Base-by-base conservation (phyloP, 2,888 invertebrate species). In the Andrena marginata region DNA sequence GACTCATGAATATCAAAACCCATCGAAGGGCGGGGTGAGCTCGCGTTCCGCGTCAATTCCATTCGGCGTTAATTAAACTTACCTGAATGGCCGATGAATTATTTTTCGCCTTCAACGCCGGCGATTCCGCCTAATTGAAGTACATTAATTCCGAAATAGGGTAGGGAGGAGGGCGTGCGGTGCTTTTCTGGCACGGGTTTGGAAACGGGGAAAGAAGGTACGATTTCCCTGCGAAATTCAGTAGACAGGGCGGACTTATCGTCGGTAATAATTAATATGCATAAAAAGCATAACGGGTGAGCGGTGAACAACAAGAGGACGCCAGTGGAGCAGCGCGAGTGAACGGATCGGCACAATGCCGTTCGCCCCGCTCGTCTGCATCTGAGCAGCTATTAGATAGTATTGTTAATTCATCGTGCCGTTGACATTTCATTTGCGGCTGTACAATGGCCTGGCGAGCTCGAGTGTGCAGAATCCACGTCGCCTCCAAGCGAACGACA, bases 321-420 rank as follows among this genome's bases (percentile, higher is more conserved):
- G 42, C 77, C 26, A 56, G 56, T 10, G 26, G 49, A 13, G 59
- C 31, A 7, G 64, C 72, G 79, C 80, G 83, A 81, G 80, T 82
- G 87, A 88, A 80, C 73, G 89, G 79, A 77, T 84, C 80, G 81
- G 83, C 75, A 90, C 90, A 90, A 89, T 89, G 86, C 81, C 54
- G 73, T 80, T 79, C 42, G 77, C 84, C 84, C 70, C 84, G 85
- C 83, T 88, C 82, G 87, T 89, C 91, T 90, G 90, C 87, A 85
- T 88, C 89, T 90, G 91, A 92, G 87, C 88, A 89, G 88, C 89
- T 89, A 92, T 92, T 92, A 90, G 93, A 92, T 91, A 92, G 91
- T 92, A 92, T 92, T 93, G 93, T 93, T 93, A 92, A 92, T 92
- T 92, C 91, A 90, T 91, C 90, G 91, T 92, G 92, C 85, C 85